A percentile compares a stretch with the other conserved stretches of the same genome.
phyloP scores from a whole-genome alignment of 2,113 vertebrate genomes.

The Cygnus atratus region DNA sequence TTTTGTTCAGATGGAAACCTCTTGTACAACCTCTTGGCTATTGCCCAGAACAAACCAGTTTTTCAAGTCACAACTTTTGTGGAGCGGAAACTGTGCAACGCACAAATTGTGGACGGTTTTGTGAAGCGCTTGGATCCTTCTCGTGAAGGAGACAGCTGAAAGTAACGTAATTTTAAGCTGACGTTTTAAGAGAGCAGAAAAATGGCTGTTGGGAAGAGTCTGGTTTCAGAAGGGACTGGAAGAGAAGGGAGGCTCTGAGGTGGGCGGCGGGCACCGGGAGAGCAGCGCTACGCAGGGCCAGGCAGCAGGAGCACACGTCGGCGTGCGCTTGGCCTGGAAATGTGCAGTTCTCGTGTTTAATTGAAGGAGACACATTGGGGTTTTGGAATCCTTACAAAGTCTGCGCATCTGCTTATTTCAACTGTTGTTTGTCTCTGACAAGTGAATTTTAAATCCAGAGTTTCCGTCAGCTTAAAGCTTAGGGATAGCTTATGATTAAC shows the following conservation, averaged over 20 bases:
- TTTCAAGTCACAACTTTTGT: conserved; percentile 50
- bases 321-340: conserved; percentile 15
- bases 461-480: background rate
- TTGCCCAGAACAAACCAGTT: conserved; percentile 55
- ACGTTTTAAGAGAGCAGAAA: background rate
- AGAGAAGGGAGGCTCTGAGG: background rate
- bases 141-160: background rate
- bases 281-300: background rate
- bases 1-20: conserved; percentile 25
- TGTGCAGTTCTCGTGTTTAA: conserved; percentile 37
- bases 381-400: conserved; percentile 36
- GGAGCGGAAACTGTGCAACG: conserved; percentile 8
- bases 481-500: background rate
- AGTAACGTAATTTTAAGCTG: background rate
- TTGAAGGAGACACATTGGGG: conserved; percentile 16
- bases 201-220: background rate
- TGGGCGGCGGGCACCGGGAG: background rate
- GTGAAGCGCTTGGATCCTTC: conserved; percentile 15
- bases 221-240: background rate
- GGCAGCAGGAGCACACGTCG: background rate
- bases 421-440: background rate
- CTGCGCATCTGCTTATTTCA: conserved; percentile 49
- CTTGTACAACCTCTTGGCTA: conserved; percentile 37
- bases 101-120: background rate
- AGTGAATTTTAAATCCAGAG: background rate